Percentiles rank a stretch among this genome's conserved stretches.
Conservation (phyloP, 2,797 vertebrate species). For the Tympanoctomys barrerae region DNA sequence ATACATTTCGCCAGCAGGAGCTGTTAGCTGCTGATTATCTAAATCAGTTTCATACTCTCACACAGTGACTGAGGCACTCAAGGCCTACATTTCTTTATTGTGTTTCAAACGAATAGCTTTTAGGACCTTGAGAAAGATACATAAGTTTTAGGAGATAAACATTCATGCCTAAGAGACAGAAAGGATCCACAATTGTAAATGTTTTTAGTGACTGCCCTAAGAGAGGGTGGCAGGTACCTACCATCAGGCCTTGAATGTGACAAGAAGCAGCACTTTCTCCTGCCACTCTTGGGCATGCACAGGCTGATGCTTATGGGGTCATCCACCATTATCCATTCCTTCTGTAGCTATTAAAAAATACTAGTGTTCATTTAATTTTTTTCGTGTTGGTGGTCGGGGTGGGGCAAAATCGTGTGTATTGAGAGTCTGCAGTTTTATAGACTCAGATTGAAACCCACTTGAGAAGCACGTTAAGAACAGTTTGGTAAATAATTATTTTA, state of each 20-base stretch:
- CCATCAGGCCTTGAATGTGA: neutral
- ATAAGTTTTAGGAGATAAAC: neutral
- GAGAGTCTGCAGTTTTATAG: neutral
- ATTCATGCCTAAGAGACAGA: neutral
- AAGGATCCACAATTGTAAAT: neutral
- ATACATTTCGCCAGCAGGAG: neutral
- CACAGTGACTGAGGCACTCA: too few relatives aligned
- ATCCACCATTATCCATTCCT: neutral
- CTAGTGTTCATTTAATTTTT: neutral
- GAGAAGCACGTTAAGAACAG: neutral
- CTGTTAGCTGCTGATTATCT: neutral
- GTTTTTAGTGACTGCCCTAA: neutral
- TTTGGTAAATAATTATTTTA: neutral
- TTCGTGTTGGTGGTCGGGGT: neutral
- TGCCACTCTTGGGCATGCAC: neutral
- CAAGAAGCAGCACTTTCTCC: neutral
- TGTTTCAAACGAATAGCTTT: neutral
- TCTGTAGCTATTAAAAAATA: neutral
- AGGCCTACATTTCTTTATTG: neutral
- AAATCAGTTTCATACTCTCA: neutral
- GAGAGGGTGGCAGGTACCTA: neutral
- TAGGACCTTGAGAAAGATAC: neutral
- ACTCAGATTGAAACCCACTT: neutral
- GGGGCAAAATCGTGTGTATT: neutral
- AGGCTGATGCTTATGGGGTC: neutral